Conservation (phyloP, 1,140 invertebrate genomes). For the Orchesella cincta region DNA sequence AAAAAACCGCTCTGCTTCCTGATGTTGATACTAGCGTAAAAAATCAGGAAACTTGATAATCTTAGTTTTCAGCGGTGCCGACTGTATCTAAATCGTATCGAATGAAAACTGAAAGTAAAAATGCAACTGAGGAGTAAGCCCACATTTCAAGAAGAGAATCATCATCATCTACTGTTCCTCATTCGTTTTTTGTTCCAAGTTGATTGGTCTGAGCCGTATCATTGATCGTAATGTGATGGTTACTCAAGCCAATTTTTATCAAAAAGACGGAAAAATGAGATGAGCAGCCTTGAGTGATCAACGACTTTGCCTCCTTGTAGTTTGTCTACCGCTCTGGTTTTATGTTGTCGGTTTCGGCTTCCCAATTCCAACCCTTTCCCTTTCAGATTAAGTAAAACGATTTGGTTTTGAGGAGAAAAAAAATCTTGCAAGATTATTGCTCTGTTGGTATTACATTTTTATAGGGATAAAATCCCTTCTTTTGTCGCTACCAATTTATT, state of each 20-base stretch:
- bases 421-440: not conserved
- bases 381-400: constrained; percentile 11
- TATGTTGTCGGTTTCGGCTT: not conserved
- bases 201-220: not conserved
- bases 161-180: not conserved
- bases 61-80: not conserved
- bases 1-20: not conserved
- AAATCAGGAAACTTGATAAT: not conserved
- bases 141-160: not conserved
- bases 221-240: constrained; percentile 20
- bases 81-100: not conserved
- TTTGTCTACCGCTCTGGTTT: not conserved
- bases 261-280: constrained; percentile 6
- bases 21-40: constrained; percentile 10
- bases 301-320: constrained; percentile 1
- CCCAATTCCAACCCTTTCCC: not conserved
- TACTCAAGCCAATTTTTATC: constrained; percentile 12
- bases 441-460: not conserved
- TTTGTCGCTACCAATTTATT: constrained; percentile 25
- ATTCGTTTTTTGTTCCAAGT: no score
- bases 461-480: no score
- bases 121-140: not conserved
- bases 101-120: constrained; percentile 25
- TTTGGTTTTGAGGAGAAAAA: no score
- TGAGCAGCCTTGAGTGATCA: not conserved